These are phyloP conservation scores for Grallaria varia DNA, from an alignment of 2,113 vertebrate genomes.

Conservation along the genomic window DNA sequence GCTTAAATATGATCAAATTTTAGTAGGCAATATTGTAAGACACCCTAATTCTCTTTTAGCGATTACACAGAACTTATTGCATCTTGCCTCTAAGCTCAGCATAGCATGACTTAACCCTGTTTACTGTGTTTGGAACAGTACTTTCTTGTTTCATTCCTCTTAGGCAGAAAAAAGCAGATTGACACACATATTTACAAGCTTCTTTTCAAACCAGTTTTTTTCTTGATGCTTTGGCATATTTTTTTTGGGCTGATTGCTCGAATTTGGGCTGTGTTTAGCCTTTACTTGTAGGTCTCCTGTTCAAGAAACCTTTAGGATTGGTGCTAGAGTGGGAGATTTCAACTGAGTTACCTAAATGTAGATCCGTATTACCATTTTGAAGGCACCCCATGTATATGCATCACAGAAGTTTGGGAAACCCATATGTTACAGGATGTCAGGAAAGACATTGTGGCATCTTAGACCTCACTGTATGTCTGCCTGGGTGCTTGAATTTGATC, in stretches of 20 bases:
- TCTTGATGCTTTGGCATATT: neutral
- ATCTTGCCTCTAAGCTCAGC: neutral
- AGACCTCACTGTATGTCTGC: neutral
- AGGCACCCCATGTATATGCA: rapidly evolving
- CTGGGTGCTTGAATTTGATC: neutral
- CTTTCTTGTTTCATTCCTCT: neutral
- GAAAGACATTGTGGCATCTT: neutral
- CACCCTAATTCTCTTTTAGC: neutral
- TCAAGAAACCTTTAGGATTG: neutral
- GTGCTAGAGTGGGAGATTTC: neutral
- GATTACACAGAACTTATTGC: neutral
- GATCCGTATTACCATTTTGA: neutral
- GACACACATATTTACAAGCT: neutral
- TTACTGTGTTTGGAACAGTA: neutral
- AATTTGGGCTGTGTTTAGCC: neutral
- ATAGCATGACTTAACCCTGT: neutral
- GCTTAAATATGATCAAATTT: neutral
- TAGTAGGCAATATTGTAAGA: neutral
- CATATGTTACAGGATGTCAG: neutral
- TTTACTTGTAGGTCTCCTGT: neutral
- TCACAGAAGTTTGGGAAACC: neutral
- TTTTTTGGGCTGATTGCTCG: neutral
- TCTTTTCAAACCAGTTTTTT: neutral
- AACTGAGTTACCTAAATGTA: neutral
- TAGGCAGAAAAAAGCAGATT: neutral